Percentiles rank a stretch among this genome's conserved stretches.
Evolutionary conservation across 1,140 invertebrate genomes (phyloP).

Genomic region (Aricia agestis): DNA sequence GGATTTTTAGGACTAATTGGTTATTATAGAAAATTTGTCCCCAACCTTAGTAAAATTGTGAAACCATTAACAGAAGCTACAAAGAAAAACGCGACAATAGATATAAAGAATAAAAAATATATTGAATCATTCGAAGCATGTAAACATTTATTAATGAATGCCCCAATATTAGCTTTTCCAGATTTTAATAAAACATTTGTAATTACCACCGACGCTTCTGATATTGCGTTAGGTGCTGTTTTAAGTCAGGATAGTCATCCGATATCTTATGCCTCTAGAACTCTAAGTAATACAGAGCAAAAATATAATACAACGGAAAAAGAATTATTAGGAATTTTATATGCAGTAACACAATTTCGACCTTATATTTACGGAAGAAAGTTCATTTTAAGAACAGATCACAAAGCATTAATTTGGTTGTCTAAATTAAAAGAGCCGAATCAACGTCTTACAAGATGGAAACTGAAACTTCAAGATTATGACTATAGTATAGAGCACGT

Average conservation of each 20-base stretch:
- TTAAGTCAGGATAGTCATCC: constrained; percentile 52
- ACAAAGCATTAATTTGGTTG: too few species aligned
- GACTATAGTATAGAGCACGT: too few species aligned
- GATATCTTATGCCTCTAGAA: constrained; percentile 51
- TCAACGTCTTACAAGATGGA: too few species aligned
- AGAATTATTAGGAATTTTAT: constrained; percentile 69
- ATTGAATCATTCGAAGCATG: constrained; percentile 41
- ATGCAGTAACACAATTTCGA: constrained; percentile 61
- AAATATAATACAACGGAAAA: constrained; percentile 41
- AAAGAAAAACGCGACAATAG: constrained; percentile 44
- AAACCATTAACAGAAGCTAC: constrained; percentile 35
- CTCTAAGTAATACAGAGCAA: constrained; percentile 50
- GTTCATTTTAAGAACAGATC: too few species aligned
- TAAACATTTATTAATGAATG: constrained; percentile 23
- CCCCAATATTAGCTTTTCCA: constrained; percentile 38
- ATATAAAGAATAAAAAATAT: constrained; percentile 33
- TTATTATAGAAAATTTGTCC: not conserved
- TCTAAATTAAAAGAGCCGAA: too few species aligned
- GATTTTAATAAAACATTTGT: constrained; percentile 48
- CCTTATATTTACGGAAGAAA: not conserved
- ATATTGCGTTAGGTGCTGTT: constrained; percentile 32
- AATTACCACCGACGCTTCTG: constrained; percentile 40
- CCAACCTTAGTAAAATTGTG: not conserved
- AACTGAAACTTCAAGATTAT: too few species aligned
- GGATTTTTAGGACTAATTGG: not conserved